Percentiles rank a stretch among this genome's conserved stretches.
Evolutionary conservation across 2,113 vertebrate species (phyloP).

Genomic region (Actinemys pallida): DNA sequence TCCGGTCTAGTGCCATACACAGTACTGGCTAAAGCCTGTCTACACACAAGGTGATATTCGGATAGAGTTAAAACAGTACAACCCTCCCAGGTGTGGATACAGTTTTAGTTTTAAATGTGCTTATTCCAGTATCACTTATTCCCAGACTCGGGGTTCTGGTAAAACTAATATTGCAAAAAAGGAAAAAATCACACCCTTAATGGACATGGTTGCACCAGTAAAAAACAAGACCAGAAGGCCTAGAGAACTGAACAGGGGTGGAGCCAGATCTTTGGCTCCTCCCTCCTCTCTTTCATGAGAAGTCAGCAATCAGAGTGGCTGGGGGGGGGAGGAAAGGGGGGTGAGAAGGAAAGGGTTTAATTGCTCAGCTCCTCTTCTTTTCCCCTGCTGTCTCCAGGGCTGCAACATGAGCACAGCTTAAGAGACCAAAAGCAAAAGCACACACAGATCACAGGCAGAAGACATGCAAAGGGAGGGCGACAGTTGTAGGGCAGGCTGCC

Average conservation of each 20-base stretch:
- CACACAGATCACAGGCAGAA: no score
- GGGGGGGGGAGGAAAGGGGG: no score
- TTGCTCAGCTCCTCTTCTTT: neutral
- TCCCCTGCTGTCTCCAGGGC: neutral
- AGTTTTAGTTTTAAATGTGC: neutral
- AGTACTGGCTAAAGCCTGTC: neutral
- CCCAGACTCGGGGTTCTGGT: neutral
- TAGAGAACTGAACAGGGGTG: no score
- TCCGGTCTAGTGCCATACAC: neutral
- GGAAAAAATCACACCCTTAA: neutral
- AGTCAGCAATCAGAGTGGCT: neutral
- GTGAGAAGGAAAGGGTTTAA: neutral
- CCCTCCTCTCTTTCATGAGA: neutral
- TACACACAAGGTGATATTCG: neutral
- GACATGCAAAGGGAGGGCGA: neutral
- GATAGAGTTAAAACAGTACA: neutral
- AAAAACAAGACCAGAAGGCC: no score
- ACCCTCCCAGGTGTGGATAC: neutral
- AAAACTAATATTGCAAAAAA: neutral
- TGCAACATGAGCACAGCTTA: neutral
- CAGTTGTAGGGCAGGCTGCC: neutral
- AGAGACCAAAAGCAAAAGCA: neutral
- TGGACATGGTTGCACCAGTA: neutral
- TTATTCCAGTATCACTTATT: neutral
- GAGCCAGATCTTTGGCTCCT: neutral